Base-by-base conservation (phyloP, 2,888 invertebrate species). In the Eudemis profundana region DNA sequence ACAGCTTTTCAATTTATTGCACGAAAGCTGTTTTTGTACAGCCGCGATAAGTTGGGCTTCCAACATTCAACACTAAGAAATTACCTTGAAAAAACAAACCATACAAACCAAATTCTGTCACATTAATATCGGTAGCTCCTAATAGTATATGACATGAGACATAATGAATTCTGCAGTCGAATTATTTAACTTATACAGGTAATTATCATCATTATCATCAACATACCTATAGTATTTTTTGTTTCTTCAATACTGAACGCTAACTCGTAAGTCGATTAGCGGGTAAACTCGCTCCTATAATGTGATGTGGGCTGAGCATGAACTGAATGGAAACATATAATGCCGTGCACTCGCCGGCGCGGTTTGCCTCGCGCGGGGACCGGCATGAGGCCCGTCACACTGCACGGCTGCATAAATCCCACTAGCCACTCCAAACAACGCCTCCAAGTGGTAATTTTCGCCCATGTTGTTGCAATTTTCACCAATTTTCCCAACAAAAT, bases 381-480 rank as follows among this genome's bases (percentile, higher is more conserved):
- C 40, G 27, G 29, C 8, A 1, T 4, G 36, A 33, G 40, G 56
- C 56, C 56, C 81, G 81, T 86, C 83, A 85, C 83, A 84, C 82
- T 79, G 76, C 78, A 77, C 78, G n/a, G 78, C 81, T 79, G 80
- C 84, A 86, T 86, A 87, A 86, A 89, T 87, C 84, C 81, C 77
- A 69, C 71, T 69, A 76, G 77, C 76, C 65, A 77, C 77, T 81
- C 84, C 83, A 87, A 89, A 90, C 89, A 90, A 87, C 84, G 84
- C 82, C 81, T 83, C 81, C 82, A 75, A 87, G 83, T 88, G 83
- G 87, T 89, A 89, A 91, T 91, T 90, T 89, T 87, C 88, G 80
- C 85, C 84, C 79, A 82, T 87, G 87, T 89, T 89, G 88, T 87
- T 89, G 89, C 87, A 90, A 90, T 91, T 90, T 90, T 89, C 89